Evolutionary conservation across 1,140 invertebrate species (phyloP).

Genomic region (Drosophila willistoni): DNA sequence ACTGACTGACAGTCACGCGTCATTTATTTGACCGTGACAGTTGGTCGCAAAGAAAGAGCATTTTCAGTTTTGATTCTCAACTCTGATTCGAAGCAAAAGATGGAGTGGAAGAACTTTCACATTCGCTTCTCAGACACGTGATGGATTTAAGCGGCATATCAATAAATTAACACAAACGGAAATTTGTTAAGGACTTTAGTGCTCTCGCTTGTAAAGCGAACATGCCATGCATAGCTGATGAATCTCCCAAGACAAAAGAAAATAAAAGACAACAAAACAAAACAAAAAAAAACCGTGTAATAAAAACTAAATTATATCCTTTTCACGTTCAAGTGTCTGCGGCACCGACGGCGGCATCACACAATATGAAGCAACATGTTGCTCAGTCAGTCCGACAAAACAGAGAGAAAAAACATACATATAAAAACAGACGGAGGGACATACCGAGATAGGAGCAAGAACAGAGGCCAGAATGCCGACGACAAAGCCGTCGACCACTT

Average conservation of each 20-base stretch:
- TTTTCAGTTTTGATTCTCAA: neutral
- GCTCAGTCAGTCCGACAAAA: constrained; percentile 41
- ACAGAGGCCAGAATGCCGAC: neutral
- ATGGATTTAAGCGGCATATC: constrained; percentile 1
- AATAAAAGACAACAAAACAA: constrained; percentile 9
- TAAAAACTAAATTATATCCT: constrained; percentile 82
- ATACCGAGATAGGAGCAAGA: neutral
- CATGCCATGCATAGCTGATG: constrained; percentile 75
- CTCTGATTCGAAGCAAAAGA: neutral
- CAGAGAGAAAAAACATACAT: constrained; percentile 11
- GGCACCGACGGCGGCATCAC: constrained; percentile 29
- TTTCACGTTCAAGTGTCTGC: constrained; percentile 66
- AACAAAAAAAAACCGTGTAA: constrained; percentile 54
- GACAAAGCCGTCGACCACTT: neutral
- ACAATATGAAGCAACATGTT: constrained; percentile 64
- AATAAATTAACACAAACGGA: constrained; percentile 28
- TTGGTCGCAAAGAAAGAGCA: constrained; percentile 26
- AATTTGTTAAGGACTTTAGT: constrained; percentile 52
- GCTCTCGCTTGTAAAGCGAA: constrained; percentile 47
- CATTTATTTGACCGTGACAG: constrained; percentile 60
- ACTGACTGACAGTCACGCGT: constrained; percentile 55
- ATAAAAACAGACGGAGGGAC: constrained; percentile 3
- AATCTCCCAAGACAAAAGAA: constrained; percentile 39
- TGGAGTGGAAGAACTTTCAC: constrained; percentile 1
- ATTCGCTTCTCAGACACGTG: neutral